Base-by-base conservation (phyloP, 2,113 vertebrate species). In the Colinus virginianus region DNA sequence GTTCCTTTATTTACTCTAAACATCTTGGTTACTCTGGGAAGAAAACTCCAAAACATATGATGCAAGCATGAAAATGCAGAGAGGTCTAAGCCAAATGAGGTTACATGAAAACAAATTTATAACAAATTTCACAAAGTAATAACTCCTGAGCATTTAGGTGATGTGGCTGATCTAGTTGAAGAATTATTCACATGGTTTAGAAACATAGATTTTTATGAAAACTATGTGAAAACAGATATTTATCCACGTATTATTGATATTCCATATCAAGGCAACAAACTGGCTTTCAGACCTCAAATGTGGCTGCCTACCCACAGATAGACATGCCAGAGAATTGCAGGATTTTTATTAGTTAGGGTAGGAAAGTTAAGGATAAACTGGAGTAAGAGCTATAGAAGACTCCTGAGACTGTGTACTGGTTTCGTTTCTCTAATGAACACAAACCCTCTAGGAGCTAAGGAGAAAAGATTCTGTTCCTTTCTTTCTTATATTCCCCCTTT, bases 1-100 rank as follows among this genome's bases (percentile, higher is more conserved):
- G 16, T 84, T 91, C 43, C 74, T 92, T 94, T 96, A 58, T 94
- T 97, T 96, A 80, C 80, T 96, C 22, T 92, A n/a, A 94, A 90
- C 90, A 51, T 95, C 94, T 91, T 96, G 76, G 70, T 96, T 96
- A 87, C 67, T 68, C 55, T 95, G 92, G 53, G 69, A 96, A 38
- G 45, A 84, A 75, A 71, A 38, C 2, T 15, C 13, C 36, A 7
- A 81, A 97, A 92, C 59, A 45, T n/a, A 64, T 84, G 92, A 96
- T 84, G 84, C 76, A 96, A 96, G 53, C 30, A 63, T 69, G 67
- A 61, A 96, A 75, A 91, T 36, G 68, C 34, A 64, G 87, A 78
- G 76, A 96, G 45, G 88, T 97, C 87, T 93, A 81, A 95, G 67
- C 70, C 76, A 90, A 79, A 91, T 74, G 58, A 87, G 51, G 43